These are phyloP conservation scores for Struthio camelus DNA, from an alignment of 2,113 vertebrate species.

Conservation along the genomic window DNA sequence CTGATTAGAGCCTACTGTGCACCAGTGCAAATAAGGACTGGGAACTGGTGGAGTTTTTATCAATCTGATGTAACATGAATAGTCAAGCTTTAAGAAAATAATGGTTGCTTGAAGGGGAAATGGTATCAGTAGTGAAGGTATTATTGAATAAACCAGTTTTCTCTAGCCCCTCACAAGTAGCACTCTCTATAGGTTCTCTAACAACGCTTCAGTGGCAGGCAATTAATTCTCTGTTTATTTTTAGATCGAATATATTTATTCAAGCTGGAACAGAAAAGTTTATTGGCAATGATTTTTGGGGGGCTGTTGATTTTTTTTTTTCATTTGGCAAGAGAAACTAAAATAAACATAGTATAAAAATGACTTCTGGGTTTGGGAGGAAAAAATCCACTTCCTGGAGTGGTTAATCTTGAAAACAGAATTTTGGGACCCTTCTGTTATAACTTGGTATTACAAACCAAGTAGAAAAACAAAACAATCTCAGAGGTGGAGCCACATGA, in stretches of 20 bases:
- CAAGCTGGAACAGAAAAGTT: conserved; percentile 19
- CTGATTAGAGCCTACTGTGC: neutral
- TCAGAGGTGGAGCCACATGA: neutral
- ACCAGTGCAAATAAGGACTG: neutral
- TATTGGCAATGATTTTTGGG: neutral
- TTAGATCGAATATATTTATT: conserved; percentile 30
- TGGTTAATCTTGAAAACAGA: conserved; percentile 48
- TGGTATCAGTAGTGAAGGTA: neutral
- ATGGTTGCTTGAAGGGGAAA: neutral
- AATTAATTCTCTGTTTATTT: conserved; percentile 36
- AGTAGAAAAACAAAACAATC: conserved; percentile 33
- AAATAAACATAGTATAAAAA: conserved; percentile 4
- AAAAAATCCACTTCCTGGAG: conserved; percentile 26
- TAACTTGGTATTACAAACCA: neutral
- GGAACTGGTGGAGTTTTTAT: neutral
- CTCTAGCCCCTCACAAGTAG: neutral
- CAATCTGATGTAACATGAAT: neutral
- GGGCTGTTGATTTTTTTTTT: neutral
- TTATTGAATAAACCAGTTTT: neutral
- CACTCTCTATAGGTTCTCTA: neutral
- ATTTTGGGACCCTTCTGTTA: conserved; percentile 9
- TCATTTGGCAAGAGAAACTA: conserved; percentile 30
- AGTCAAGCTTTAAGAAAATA: neutral
- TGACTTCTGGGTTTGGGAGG: neutral
- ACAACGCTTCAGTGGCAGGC: neutral